Base-by-base conservation (phyloP, 2,113 vertebrate species). In the Gadus chalcogrammus region DNA sequence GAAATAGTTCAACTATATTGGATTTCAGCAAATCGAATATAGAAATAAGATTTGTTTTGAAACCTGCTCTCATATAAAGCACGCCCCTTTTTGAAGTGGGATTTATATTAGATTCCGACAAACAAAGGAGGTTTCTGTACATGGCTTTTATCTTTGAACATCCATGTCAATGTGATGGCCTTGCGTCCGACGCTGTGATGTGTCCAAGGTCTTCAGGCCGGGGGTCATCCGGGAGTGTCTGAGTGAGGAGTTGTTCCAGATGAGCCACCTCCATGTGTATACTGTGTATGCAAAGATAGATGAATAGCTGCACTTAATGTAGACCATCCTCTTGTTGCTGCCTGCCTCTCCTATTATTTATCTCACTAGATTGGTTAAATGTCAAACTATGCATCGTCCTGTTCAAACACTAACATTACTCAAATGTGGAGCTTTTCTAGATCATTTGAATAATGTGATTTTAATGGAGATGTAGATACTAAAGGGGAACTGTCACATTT, bases 281-380 rank as follows among this genome's bases (percentile, higher is more conserved):
- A 90, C 86, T 85, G 82, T 87, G 88, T 91, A 91, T 89, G 87
- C 90, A 82, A 71, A 35, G 55, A 11, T 75, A 65, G 48, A 69
- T 13, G 5, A 24, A 31, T 18, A 16, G 71, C 64, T 78, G 42
- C 4, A 15, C 70, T 59, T 38, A 65, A 1, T 38, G 22, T 22
- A 9, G 17, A 17, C 59, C 17, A 18, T 24, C 24, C 24, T 24
- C 24, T 9, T 48, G 2, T 48, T 35, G 4, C 31, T 35, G 17
- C n/a, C 11, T 8, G 15, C 20, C 59, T 2, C 28, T 38, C 59
- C 1, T 65, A 17, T 28, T 66, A 65, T 64, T 56, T 24, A 64
- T 66, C n/a, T 42, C 31, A 48, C 42, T 42, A 17, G 24, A 65
- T 35, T 42, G n/a, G 31, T 65, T 31, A 35, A 42, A 42, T 17